Base-by-base conservation (phyloP, 2,797 vertebrate genomes). In the Esox masquinongy region DNA sequence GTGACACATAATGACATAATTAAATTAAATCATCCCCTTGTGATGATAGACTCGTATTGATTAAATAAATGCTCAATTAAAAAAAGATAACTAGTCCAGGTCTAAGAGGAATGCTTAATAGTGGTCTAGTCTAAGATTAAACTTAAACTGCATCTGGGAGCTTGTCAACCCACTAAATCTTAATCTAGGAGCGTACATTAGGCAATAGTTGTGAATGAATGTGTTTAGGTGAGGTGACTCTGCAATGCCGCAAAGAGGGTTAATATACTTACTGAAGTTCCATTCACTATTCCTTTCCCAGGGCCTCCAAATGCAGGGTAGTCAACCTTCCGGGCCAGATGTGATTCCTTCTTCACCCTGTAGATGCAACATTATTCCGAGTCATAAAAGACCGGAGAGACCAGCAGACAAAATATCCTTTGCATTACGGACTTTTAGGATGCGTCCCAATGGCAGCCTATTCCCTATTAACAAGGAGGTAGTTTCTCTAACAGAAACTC, bases 301-400 rank as follows among this genome's bases (percentile, higher is more conserved):
- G 83, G 79, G 0, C 63, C 85, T 74, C 86, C 86, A 16, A 94
- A 94, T 0, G 90, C 91, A 0, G 94, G 93, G 78, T 99, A 99
- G 84, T 98, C 96, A 0, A 91, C 92, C 88, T 99, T 99, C 88
- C 95, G 89, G 0, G 96, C 90, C 61, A 96, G 89, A 43, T 70
- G 95, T 0, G 90, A 83, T 68, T 96, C 94, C 73, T 85, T 95
- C 81, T 95, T 95, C 74, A 96, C 83, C 93, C 98, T 99, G 90
- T 5, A 61, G 66, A 22, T 63, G 24, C 2, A 77, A 7, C 17
- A 69, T 14, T 17, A 73, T 70, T 74, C 5, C 74, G 56, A 82
- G 74, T 70, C 53, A 22, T 56, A 6, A 68, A 43, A 51, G 19
- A 24, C 9, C 34, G 39, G 36, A 68, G 51, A 51, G 24, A 17